Base-by-base conservation (phyloP, 1,140 invertebrate species). In the Zaprionus capensis region DNA sequence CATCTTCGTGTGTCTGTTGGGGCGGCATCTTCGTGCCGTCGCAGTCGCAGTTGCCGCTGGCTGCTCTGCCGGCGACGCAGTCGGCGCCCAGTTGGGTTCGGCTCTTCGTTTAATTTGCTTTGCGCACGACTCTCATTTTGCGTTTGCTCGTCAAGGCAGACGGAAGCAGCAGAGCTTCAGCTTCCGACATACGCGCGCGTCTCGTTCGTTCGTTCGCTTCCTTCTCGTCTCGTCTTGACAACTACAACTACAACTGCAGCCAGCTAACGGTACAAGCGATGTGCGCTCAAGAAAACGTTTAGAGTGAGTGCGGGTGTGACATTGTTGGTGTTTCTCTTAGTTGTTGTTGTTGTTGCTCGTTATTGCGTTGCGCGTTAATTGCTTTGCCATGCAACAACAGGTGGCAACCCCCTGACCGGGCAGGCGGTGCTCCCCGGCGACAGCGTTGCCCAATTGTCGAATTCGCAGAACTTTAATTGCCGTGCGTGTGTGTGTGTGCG, bases 81-180 rank as follows among this genome's bases (percentile, higher is more conserved):
- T 17, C 34, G 64, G 55, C 82, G 78, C 46, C 46, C 65, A 63
- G 62, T 58, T 67, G 69, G 68, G 81, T 81, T 87, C 84, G 84
- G 84, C 71, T 88, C 82, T 87, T 87, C 76, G 67, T 80, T 84
- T 88, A 80, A 78, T 85, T 85, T 86, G 82, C 83, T 90, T 87
- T 90, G 84, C 85, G 81, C 78, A 90, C 84, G 85, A 88, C 84
- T 87, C 84, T 90, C 85, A 90, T 90, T 90, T 88, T 88, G 84
- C 77, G 78, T 88, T 88, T 83, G 81, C 81, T 84, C 84, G 84
- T 88, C 84, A 84, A 88, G 78, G 81, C 85, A 90, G 71, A 73
- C 84, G 79, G 84, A 88, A 79, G 84, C 71, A 79, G 66, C 63
- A 76, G 56, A 71, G 68, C 62, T 68, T 76, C 69, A 71, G 69